These are phyloP conservation scores for Pseudococcus longispinus DNA, from an alignment of 2,888 invertebrate species.

Conservation along the genomic window DNA sequence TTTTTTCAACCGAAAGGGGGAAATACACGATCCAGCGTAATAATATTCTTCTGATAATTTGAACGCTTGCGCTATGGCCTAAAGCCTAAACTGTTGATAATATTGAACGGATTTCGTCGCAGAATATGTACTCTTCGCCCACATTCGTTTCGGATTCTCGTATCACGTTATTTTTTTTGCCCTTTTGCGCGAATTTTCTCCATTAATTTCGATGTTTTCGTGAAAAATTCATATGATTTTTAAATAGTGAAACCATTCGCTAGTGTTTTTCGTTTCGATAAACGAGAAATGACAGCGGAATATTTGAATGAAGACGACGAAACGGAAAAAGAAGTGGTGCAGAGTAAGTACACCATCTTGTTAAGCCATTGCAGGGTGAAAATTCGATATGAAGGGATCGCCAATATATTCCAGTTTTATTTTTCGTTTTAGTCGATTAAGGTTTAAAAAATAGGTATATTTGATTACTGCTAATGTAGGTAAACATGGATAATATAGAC, in stretches of 20 bases:
- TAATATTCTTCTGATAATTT: conserved; percentile 22
- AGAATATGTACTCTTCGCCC: conserved; percentile 45
- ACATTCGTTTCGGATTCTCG: conserved; percentile 35
- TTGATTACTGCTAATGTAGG: too few relatives aligned
- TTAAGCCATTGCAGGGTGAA: too few relatives aligned
- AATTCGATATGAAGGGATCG: too few relatives aligned
- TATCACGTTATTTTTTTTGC: neutral
- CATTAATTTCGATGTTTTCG: neutral
- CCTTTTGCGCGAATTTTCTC: neutral
- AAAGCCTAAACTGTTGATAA: conserved; percentile 51
- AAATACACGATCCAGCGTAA: neutral
- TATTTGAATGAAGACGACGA: neutral
- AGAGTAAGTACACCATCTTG: too few relatives aligned
- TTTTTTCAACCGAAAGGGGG: neutral
- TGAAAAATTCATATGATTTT: neutral
- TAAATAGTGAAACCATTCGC: neutral
- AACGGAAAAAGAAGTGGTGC: neutral
- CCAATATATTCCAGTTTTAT: too few relatives aligned
- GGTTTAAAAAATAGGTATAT: too few relatives aligned
- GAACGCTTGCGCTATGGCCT: conserved; percentile 49
- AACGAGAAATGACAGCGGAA: neutral
- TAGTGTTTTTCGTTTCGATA: neutral
- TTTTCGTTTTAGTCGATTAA: too few relatives aligned
- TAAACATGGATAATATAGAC: too few relatives aligned
- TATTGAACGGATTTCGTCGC: conserved; percentile 51